Evolutionary conservation across 2,113 vertebrate genomes (phyloP), one percentile per base, ranked within the genome.

Genomic region (Albula glossodonta): DNA sequence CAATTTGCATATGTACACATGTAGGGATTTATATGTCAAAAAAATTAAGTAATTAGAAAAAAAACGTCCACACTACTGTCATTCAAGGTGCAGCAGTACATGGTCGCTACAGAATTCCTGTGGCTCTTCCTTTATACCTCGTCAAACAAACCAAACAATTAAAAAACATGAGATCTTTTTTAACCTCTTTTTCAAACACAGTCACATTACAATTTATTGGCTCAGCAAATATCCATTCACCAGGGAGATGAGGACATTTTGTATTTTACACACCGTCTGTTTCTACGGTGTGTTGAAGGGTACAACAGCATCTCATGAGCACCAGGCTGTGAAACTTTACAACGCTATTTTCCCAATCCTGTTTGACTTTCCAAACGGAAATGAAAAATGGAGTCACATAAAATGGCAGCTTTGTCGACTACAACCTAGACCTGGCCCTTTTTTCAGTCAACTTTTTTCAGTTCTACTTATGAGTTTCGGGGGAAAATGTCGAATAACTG

Each of bases 81-180:
- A 85, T 15, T 17, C 81, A 85, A 85, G 84, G 84, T 78, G 81
- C 84, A 81, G 81, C 22, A 25, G 78, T 78, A 85, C 41, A 25
- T 78, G 17, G 60, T 66, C 60, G 22, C 60, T 22, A 2, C 25
- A 56, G 77, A 85, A 10, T 31, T 50, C 5, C 77, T 22, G 19
- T 41, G 31, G 31, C 31, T 85, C 22, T 51, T 9, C 15, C 77
- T 49, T 19, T n/a, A 31, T 80, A n/a, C 41, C 15, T 60, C 77
- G n/a, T 31, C n/a, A n/a, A 41, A 60, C 17, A 31, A 57, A 49
- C 22, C 12, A 0, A 15, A 60, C 56, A 6, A 85, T 63, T 49
- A 80, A 6, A 48, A 10, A 17, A 49, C 1, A 13, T 48, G 22
- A 81, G 50, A 19, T 74, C 70, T 10, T 50, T 49, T 19, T 22